Evolutionary conservation across 92 coral and sea anemone species (phyloP).

Genomic region (Paramuricea clavata): DNA sequence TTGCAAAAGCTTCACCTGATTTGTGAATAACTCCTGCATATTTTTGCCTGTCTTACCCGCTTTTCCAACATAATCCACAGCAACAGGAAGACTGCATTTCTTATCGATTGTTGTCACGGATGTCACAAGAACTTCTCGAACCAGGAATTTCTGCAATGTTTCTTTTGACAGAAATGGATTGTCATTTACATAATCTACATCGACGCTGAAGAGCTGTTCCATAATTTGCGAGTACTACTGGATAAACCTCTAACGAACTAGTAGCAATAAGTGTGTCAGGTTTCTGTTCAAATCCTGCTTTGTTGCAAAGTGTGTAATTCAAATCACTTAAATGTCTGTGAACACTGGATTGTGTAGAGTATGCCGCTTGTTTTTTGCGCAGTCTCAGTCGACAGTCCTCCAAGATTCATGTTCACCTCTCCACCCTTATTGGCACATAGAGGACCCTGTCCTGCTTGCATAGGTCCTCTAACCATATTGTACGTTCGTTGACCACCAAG

Average conservation of each 20-base stretch:
- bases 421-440: not conserved
- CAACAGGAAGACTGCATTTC: slow-evolving; percentile 61
- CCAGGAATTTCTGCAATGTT: slow-evolving; percentile 14
- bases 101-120: slow-evolving; percentile 51
- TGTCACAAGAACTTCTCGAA: slow-evolving; percentile 22
- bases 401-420: slow-evolving; percentile 8
- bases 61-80: slow-evolving; percentile 55
- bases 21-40: slow-evolving; percentile 24
- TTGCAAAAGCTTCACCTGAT: slow-evolving; percentile 45
- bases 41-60: slow-evolving; percentile 57
- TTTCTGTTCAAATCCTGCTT: slow-evolving; percentile 35
- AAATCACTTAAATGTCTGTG: slow-evolving; percentile 18
- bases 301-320: slow-evolving; percentile 28
- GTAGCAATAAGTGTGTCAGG: slow-evolving; percentile 36
- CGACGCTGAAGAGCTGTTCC: slow-evolving; percentile 58
- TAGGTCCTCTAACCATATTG: slow-evolving; percentile 60
- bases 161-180: slow-evolving; percentile 54
- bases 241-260: slow-evolving; percentile 29
- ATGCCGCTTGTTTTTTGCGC: slow-evolving; percentile 51
- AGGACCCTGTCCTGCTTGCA: slow-evolving; percentile 41
- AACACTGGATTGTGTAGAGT: slow-evolving; percentile 52
- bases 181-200: slow-evolving; percentile 44
- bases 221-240: slow-evolving; percentile 61
- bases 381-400: slow-evolving; percentile 32
- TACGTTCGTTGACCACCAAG: slow-evolving; percentile 59